Conservation (phyloP, 2,888 invertebrate species). For the Platycheirus albimanus region DNA sequence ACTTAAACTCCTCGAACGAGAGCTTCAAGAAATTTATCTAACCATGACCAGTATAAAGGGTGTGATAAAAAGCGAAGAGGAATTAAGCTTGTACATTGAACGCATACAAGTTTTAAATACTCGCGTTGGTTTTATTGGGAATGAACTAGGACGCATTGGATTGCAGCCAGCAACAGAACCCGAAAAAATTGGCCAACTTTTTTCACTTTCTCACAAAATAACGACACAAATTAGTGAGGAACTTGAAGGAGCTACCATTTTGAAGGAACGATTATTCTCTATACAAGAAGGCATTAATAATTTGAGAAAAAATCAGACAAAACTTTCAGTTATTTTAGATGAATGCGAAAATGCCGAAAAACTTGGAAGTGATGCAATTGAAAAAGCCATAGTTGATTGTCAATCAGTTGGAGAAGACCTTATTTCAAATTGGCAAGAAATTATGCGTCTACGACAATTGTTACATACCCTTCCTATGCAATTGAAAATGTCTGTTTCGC, state of each 20-base stretch:
- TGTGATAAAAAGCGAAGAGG: constrained; percentile 92
- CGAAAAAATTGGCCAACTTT: constrained; percentile 89
- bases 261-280: constrained; percentile 89
- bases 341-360: constrained; percentile 89
- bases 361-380: constrained; percentile 89
- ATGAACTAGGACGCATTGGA: constrained; percentile 90
- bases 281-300: constrained; percentile 89
- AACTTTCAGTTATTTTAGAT: constrained; percentile 86
- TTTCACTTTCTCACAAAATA: constrained; percentile 88
- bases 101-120: constrained; percentile 90
- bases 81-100: constrained; percentile 91
- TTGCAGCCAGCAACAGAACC: constrained; percentile 87
- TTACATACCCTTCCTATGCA: constrained; percentile 91
- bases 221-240: constrained; percentile 90
- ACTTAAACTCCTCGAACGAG: constrained; percentile 89
- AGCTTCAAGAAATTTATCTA: constrained; percentile 88
- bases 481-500: constrained; percentile 89
- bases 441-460: constrained; percentile 89
- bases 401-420: constrained; percentile 88
- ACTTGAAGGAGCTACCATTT: constrained; percentile 88
- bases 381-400: constrained; percentile 89
- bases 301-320: constrained; percentile 87
- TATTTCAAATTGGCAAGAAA: constrained; percentile 89
- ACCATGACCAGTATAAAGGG: constrained; percentile 89
- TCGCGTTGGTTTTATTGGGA: constrained; percentile 90